Evolutionary conservation across 2,113 vertebrate species (phyloP).

Genomic region (Calidris pugnax): DNA sequence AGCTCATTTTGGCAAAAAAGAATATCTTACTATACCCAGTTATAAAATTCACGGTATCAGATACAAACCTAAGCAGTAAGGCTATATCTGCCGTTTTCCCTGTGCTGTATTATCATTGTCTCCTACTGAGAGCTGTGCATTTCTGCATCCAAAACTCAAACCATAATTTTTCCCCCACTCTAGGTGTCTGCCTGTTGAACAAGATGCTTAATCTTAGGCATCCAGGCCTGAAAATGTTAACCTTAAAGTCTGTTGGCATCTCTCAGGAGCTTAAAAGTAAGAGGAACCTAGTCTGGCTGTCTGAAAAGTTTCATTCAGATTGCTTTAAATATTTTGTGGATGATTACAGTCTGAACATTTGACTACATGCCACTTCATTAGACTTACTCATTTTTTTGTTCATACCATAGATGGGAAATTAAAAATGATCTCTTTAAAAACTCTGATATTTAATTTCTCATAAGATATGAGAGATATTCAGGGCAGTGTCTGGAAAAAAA

Average conservation of each 20-base stretch:
- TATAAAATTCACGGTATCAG: neutral
- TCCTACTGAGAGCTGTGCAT: neutral
- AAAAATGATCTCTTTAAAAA: conserved; percentile 52
- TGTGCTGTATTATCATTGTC: neutral
- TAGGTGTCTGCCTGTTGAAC: neutral
- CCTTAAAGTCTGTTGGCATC: neutral
- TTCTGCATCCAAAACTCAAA: neutral
- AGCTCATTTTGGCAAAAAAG: neutral
- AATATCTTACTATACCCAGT: neutral
- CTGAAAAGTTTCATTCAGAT: conserved; percentile 49
- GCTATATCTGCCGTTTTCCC: neutral
- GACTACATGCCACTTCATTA: conserved; percentile 68
- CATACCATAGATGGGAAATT: conserved; percentile 48
- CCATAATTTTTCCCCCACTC: neutral
- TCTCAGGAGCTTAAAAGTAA: conserved; percentile 1
- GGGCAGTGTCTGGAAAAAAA: conserved; percentile 55
- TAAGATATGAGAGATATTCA: conserved; percentile 49
- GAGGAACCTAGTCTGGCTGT: conserved; percentile 30
- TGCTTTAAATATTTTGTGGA: conserved; percentile 39
- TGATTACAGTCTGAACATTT: conserved; percentile 53
- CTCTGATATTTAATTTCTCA: conserved; percentile 49
- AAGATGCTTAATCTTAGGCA: neutral
- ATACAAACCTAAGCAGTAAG: neutral
- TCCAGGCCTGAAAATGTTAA: neutral
- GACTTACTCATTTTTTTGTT: conserved; percentile 33